Base-by-base conservation (phyloP, 2,888 invertebrate genomes). In the Eupithecia subumbrata region DNA sequence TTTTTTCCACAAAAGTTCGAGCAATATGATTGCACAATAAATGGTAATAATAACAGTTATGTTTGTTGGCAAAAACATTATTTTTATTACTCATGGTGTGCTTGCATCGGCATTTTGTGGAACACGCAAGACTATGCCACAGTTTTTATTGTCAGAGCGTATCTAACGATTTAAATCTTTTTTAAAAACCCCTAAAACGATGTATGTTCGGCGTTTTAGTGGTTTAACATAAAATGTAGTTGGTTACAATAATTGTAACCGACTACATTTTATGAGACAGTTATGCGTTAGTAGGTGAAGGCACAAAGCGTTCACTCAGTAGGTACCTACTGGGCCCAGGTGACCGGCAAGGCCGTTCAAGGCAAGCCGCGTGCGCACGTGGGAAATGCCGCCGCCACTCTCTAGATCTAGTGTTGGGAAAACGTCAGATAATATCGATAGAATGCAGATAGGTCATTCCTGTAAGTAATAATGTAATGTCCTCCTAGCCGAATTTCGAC, bases 321-420 rank as follows among this genome's bases (percentile, higher is more conserved):
- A 12, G 25, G 25, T 77, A 64, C 69, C 71, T 52, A 86, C 87
- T 86, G 84, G 86, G 85, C 86, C 78, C 85, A 79, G 86, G 83
- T 81, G 84, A 74, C 72, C 87, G 87, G 87, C 93, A 94, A 94
- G 94, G 94, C 87, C 94, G 93, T 90, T 91, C 92, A 94, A 94
- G 94, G 94, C 92, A 93, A 91, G 86, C 82, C 75, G 82, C 84
- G 37, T 40, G 80, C 79, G 89, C 92, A 92, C 93, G 92, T 92
- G 93, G 89, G 91, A 92, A 81, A 79, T 56, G 22, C 22, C 52
- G 40, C 40, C 64, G 73, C 80, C 82, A 77, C 81, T 81, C 82
- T 80, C 81, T 81, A 79, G 75, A 56, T 4, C 72, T 76, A 78
- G 74, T 60, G 73, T 30, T 72, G 74, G 66, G 56, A 48, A 16